Conservation (phyloP, 2,888 invertebrate species). For the Agriotes lineatus region DNA sequence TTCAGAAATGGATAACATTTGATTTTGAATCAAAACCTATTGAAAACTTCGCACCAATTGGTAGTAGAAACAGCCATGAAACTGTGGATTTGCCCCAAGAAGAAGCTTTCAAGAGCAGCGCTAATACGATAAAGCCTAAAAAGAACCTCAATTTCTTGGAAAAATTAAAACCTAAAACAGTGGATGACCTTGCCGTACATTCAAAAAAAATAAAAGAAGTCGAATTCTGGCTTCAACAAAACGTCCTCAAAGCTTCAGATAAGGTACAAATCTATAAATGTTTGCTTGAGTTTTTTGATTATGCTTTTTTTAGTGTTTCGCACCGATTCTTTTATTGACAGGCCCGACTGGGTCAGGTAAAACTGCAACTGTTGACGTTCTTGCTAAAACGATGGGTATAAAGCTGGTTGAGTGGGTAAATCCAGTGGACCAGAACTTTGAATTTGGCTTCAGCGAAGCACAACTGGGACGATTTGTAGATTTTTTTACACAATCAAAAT, state of each 20-base stretch:
- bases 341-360: constrained; percentile 91
- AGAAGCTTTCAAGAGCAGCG: too few species aligned
- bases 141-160: constrained; percentile 72
- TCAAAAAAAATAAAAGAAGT: constrained; percentile 81
- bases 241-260: constrained; percentile 39
- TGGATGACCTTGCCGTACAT: constrained; percentile 79
- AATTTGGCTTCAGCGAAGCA: constrained; percentile 65
- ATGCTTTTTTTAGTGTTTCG: constrained; percentile 56
- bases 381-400: constrained; percentile 73
- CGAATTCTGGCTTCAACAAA: constrained; percentile 73
- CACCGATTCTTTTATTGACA: constrained; percentile 76
- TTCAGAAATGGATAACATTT: constrained; percentile 51
- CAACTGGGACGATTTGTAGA: constrained; percentile 81
- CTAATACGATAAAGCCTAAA: too few species aligned
- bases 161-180: constrained; percentile 70
- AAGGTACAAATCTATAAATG: not conserved
- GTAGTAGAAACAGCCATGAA: too few species aligned
- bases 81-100: too few species aligned
- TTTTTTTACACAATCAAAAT: constrained; percentile 84
- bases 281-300: not conserved
- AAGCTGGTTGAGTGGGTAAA: constrained; percentile 86
- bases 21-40: constrained; percentile 41
- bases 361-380: constrained; percentile 76
- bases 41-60: too few species aligned
- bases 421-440: constrained; percentile 77